Conservation (phyloP, 2,797 vertebrate genomes). For the Oreortyx pictus region DNA sequence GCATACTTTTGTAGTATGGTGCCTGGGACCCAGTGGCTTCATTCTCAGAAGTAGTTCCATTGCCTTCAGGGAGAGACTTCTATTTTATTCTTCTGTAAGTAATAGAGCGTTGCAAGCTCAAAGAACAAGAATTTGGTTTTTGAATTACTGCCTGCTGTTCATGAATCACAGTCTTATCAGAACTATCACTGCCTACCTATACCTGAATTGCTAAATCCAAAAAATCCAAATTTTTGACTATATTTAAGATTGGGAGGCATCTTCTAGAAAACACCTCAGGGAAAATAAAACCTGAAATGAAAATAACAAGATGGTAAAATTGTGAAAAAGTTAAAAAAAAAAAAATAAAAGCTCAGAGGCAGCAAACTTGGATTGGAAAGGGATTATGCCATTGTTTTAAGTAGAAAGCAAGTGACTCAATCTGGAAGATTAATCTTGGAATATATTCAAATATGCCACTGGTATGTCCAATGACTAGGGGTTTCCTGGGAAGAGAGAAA, state of each 20-base stretch:
- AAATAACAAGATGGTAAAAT: not conserved
- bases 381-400: not conserved
- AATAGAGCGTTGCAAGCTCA: not conserved
- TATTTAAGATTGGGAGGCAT: not conserved
- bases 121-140: constrained; percentile 1
- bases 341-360: not conserved
- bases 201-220: not conserved
- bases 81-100: constrained; percentile 7
- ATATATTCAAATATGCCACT: not conserved
- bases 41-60: constrained; percentile 12
- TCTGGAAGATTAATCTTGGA: not conserved
- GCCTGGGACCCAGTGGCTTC: not conserved
- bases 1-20: not conserved
- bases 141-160: constrained; percentile 13
- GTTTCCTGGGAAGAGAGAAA: constrained; percentile 8
- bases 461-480: not conserved
- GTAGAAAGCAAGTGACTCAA: not conserved
- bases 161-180: not conserved
- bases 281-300: not conserved
- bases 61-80: not conserved
- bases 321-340: not conserved
- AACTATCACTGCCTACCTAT: not conserved
- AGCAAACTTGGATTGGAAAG: not conserved
- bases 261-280: not conserved
- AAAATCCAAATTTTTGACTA: not conserved